phyloP scores from a whole-genome alignment of 2,888 invertebrate species.

The Heliconius ismenius region DNA sequence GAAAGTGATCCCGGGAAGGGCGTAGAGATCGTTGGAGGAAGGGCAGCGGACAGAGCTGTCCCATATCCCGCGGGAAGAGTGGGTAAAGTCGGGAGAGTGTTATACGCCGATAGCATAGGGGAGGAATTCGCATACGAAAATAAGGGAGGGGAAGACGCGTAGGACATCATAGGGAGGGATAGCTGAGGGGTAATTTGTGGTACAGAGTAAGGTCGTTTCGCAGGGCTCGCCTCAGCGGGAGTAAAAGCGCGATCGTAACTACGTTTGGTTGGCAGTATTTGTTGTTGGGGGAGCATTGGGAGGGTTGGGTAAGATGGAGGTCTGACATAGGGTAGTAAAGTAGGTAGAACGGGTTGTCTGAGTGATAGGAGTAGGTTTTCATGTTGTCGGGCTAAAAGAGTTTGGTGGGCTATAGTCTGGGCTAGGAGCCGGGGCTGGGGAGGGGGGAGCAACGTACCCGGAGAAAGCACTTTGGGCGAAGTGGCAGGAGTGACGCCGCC shows the following conservation, averaged over 20 bases:
- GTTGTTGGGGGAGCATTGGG: constrained; percentile 56
- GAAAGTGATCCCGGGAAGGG: constrained; percentile 59
- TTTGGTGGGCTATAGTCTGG: constrained; percentile 86
- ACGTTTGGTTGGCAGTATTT: constrained; percentile 82
- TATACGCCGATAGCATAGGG: constrained; percentile 67
- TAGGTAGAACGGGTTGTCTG: constrained; percentile 61
- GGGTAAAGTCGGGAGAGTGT: constrained; percentile 56
- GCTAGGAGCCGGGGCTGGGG: constrained; percentile 69
- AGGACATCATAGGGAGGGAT: constrained; percentile 79
- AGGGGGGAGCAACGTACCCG: constrained; percentile 65
- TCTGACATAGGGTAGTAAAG: constrained; percentile 61
- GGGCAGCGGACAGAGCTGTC: constrained; percentile 59
- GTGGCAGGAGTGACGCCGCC: constrained; percentile 90
- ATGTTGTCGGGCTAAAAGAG: constrained; percentile 84
- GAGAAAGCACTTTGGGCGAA: constrained; percentile 70
- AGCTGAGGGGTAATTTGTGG: constrained; percentile 66
- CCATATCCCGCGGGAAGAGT: constrained; percentile 65
- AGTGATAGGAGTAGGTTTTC: constrained; percentile 81
- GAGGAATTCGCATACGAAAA: constrained; percentile 72
- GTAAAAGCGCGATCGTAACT: constrained; percentile 88
- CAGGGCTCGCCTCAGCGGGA: constrained; percentile 66
- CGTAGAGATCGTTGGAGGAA: constrained; percentile 59
- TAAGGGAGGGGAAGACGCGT: constrained; percentile 72
- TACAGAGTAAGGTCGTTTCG: constrained; percentile 73
- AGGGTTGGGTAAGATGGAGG: constrained; percentile 51